Evolutionary conservation across 1,140 invertebrate species (phyloP).

Genomic region (Drosophila gunungcola): DNA sequence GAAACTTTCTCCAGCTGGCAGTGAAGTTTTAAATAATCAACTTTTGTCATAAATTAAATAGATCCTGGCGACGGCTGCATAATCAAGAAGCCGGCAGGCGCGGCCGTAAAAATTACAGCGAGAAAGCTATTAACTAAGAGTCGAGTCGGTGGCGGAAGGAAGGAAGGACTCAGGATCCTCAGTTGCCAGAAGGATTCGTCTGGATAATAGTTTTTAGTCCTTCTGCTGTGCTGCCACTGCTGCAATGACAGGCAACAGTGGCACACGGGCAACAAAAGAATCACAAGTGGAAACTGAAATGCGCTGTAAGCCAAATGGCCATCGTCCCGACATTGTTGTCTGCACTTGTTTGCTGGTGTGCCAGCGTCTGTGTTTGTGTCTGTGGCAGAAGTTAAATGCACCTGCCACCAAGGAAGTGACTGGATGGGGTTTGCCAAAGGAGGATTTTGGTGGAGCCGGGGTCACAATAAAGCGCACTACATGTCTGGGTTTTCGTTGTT

Average conservation of each 20-base stretch:
- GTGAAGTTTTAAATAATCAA: slow-evolving; percentile 54
- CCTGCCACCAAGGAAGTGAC: slow-evolving; percentile 59
- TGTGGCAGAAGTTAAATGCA: slow-evolving; percentile 79
- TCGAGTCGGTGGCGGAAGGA: slow-evolving; percentile 36
- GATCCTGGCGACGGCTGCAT: slow-evolving; percentile 47
- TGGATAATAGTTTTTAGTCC: slow-evolving; percentile 43
- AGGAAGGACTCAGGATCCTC: slow-evolving; percentile 4
- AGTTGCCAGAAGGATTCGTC: slow-evolving; percentile 15
- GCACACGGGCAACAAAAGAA: slow-evolving; percentile 54
- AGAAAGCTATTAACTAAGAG: slow-evolving; percentile 51
- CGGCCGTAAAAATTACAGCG: slow-evolving; percentile 44
- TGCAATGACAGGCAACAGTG: slow-evolving; percentile 29
- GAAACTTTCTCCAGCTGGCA: slow-evolving; percentile 33
- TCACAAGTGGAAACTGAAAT: slow-evolving; percentile 60
- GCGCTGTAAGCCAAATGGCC: slow-evolving; percentile 57
- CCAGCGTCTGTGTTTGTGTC: slow-evolving; percentile 50
- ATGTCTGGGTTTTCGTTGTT: slow-evolving; percentile 49
- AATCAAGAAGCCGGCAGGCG: slow-evolving; percentile 45
- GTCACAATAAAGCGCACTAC: slow-evolving; percentile 33
- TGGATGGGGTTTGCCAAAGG: slow-evolving; percentile 16
- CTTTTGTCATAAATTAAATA: slow-evolving; percentile 65
- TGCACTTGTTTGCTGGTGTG: slow-evolving; percentile 35
- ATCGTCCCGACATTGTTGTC: slow-evolving; percentile 66
- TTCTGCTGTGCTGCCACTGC: not conserved
- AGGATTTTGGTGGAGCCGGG: slow-evolving; percentile 15